Evolutionary conservation across 2,797 vertebrate genomes (phyloP).

Genomic region (Urophycis tenuis): DNA sequence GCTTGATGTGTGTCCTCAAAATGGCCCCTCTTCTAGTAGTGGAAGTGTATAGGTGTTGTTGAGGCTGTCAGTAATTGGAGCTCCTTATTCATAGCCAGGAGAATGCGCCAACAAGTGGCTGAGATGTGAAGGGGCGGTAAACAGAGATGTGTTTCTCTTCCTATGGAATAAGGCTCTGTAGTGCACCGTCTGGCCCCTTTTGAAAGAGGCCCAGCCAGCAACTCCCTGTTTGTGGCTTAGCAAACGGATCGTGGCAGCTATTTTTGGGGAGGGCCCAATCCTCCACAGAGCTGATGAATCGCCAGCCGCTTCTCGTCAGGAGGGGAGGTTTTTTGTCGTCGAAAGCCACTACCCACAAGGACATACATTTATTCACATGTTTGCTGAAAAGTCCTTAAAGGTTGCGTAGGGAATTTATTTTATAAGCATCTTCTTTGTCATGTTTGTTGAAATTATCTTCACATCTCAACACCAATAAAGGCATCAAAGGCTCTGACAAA

Average conservation of each 20-base stretch:
- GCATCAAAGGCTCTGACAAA: too few relatives aligned
- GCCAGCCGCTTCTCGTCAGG: constrained; percentile 16
- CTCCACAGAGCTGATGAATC: constrained; percentile 22
- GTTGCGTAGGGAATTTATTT: not conserved
- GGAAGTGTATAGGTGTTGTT: constrained; percentile 60
- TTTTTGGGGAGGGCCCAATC: constrained; percentile 38
- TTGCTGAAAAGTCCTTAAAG: not conserved
- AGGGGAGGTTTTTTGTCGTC: not conserved
- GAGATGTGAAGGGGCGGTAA: constrained; percentile 9
- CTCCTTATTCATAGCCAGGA: constrained; percentile 57
- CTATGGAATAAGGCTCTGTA: constrained; percentile 54
- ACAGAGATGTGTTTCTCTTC: constrained; percentile 49
- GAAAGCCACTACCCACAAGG: constrained; percentile 4
- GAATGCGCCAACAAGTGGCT: constrained; percentile 46
- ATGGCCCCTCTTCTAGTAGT: constrained; percentile 63
- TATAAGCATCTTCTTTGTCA: too few relatives aligned
- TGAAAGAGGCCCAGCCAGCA: constrained; percentile 46
- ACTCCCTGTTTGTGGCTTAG: constrained; percentile 48
- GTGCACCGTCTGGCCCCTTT: constrained; percentile 45
- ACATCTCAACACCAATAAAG: too few relatives aligned
- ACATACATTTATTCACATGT: not conserved
- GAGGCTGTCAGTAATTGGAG: constrained; percentile 68
- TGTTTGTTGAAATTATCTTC: too few relatives aligned
- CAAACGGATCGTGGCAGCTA: constrained; percentile 28
- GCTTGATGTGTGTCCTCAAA: constrained; percentile 43